These are phyloP conservation scores for Neogale vison DNA, from an alignment of 2,113 vertebrate genomes.

Conservation along the genomic window DNA sequence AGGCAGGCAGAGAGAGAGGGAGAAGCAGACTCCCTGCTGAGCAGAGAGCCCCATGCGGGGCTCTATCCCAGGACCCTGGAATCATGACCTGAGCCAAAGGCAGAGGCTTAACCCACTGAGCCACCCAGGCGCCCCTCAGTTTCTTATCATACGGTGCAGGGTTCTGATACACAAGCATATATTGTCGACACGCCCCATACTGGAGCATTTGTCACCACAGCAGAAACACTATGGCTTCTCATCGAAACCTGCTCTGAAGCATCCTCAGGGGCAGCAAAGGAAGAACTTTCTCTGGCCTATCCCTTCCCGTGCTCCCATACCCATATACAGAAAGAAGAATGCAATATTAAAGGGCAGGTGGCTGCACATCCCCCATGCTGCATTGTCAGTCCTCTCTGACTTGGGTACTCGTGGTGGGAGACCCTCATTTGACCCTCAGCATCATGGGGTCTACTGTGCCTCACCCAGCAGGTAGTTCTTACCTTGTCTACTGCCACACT, in stretches of 20 bases:
- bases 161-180: not conserved
- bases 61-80: no score
- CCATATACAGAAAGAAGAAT: not conserved
- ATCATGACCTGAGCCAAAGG: no score
- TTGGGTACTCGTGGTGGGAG: no score
- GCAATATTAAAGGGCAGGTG: not conserved
- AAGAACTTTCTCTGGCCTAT: no score
- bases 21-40: no score
- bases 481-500: not conserved
- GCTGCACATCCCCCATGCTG: not conserved
- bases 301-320: not conserved
- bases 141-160: not conserved
- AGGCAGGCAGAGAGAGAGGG: no score
- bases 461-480: not conserved
- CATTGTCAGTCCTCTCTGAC: not conserved
- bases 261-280: not conserved
- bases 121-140: not conserved
- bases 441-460: not conserved
- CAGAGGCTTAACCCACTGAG: no score
- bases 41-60: no score
- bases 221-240: not conserved
- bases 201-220: not conserved
- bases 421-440: not conserved
- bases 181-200: fast-evolving
- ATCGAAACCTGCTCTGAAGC: not conserved